Conservation (phyloP, 1,140 invertebrate genomes). For the Drosophila ambigua region DNA sequence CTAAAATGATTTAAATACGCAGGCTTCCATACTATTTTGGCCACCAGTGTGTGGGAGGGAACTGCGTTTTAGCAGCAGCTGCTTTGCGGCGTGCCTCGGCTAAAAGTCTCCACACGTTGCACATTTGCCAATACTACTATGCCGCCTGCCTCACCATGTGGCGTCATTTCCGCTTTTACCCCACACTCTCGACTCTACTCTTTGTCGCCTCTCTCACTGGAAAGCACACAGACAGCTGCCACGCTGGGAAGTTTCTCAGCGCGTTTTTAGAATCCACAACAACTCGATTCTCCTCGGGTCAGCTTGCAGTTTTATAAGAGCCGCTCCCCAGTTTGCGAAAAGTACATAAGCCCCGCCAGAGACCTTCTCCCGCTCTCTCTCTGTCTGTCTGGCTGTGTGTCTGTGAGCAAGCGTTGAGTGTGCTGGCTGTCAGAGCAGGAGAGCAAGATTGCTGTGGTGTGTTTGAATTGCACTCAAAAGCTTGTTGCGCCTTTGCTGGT, state of each 20-base stretch:
- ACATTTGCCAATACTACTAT: slow-evolving; percentile 46
- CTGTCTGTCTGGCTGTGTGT: slow-evolving; percentile 11
- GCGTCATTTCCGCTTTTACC: slow-evolving; percentile 79
- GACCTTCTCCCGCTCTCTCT: neutral
- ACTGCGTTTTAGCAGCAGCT: slow-evolving; percentile 48
- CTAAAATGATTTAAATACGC: neutral
- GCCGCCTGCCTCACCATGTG: slow-evolving; percentile 42
- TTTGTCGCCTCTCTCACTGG: slow-evolving; percentile 12
- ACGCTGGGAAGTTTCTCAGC: slow-evolving; percentile 33
- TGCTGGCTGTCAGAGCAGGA: slow-evolving; percentile 11
- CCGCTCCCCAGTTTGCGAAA: slow-evolving; percentile 37
- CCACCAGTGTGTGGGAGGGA: slow-evolving; percentile 35
- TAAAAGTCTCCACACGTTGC: slow-evolving; percentile 75
- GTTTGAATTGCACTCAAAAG: slow-evolving; percentile 75
- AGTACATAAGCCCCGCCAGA: slow-evolving; percentile 35
- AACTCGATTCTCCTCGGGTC: slow-evolving; percentile 30
- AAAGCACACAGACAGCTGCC: slow-evolving; percentile 15
- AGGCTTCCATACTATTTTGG: slow-evolving; percentile 27
- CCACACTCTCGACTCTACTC: slow-evolving; percentile 18
- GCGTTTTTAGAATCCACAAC: slow-evolving; percentile 42
- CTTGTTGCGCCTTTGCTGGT: slow-evolving; percentile 62
- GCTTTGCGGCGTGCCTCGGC: slow-evolving; percentile 49
- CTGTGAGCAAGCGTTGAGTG: slow-evolving; percentile 16
- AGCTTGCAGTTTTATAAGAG: slow-evolving; percentile 38
- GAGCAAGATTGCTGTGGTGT: slow-evolving; percentile 1